These are phyloP conservation scores for Entomobrya proxima DNA, from an alignment of 2,888 invertebrate genomes.

Conservation along the genomic window DNA sequence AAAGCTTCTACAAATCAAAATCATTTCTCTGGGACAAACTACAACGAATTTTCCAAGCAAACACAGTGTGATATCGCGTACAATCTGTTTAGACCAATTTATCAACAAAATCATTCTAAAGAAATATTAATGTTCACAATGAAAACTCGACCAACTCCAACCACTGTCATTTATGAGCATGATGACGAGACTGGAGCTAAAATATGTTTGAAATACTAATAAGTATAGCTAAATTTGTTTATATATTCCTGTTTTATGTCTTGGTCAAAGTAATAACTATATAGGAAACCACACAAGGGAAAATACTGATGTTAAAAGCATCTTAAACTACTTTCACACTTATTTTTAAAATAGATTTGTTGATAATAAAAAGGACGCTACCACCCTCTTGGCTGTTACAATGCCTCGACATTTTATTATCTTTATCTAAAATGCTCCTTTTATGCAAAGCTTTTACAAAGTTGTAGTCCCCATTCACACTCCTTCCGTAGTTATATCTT, in stretches of 20 bases:
- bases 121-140: conserved; percentile 42
- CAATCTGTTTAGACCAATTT: conserved; percentile 39
- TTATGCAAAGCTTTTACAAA: background rate
- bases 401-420: background rate
- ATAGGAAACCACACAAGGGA: background rate
- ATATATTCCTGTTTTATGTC: background rate
- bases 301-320: background rate
- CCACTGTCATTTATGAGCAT: conserved; percentile 37
- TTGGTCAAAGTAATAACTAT: too few relatives aligned
- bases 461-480: background rate
- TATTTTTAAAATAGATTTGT: background rate
- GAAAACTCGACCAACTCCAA: conserved; percentile 33
- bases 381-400: background rate
- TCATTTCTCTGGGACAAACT: background rate
- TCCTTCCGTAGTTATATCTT: background rate
- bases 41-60: background rate
- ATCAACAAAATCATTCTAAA: conserved; percentile 35
- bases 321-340: conserved; percentile 32
- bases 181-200: conserved; percentile 20
- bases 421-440: conserved; percentile 9
- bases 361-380: background rate
- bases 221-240: background rate
- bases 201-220: background rate
- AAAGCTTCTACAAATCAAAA: background rate
- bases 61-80: conserved; percentile 29